Base-by-base conservation (phyloP, 92 coral and sea anemone genomes). In the Bergia sp. region DNA sequence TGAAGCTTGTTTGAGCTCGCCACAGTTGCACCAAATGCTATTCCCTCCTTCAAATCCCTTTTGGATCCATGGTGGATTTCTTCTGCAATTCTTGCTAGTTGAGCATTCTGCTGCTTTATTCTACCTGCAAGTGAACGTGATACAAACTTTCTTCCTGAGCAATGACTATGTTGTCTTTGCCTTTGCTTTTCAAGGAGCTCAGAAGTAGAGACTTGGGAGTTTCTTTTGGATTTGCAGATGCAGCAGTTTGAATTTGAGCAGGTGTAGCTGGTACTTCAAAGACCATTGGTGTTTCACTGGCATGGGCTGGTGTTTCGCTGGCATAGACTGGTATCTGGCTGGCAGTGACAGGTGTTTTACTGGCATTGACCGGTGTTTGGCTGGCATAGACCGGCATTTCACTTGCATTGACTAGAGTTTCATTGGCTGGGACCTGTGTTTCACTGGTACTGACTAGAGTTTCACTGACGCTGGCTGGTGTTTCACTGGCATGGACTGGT, bases 41-140 rank as follows among this genome's bases (percentile, higher is more conserved):
- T 85, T 21, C 92, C 92, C 79, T 85, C 79, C 72, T 85, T 37
- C 39, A 90, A 80, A 79, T 86, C 92, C 16, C 86, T 87, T 79
- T 90, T 90, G 42, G 90, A 79, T 47, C 92, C 92, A 85, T 90
- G 88, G 40, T 90, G 90, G 65, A 90, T 73, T 43, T 87, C 88
- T 82, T 85, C 82, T 2, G 92, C 90, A 74, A 80, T 79, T 86
- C 82, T 88, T 71, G 39, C 20, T 23, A 85, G 77, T 55, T 45
- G 41, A 42, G 73, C 55, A 29, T 90, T 88, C 73, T 80, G 90
- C 67, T 81, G 50, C 69, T 86, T 90, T 38, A 82, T 65, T 12
- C 92, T 65, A 36, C 50, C 64, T 43, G 89, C 82, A 66, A 90
- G 87, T 16, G 90, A 88, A 5, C 92, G 79, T 6, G 89, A 86